Base-by-base conservation (phyloP, 2,888 invertebrate genomes). In the Drosophila neotestacea region DNA sequence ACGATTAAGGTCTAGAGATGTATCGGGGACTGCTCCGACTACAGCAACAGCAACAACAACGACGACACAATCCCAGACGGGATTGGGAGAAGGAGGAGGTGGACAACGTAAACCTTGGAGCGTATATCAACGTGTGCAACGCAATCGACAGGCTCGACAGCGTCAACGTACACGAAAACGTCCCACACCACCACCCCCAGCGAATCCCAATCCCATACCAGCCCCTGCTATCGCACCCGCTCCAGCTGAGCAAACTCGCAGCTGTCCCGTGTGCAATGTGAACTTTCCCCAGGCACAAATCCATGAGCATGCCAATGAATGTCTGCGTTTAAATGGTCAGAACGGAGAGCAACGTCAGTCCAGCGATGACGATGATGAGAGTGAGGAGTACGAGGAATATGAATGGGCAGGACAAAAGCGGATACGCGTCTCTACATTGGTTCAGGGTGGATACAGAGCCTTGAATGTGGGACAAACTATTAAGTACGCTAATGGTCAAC, bases 351-450 rank as follows among this genome's bases (percentile, higher is more conserved):
- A 67, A 50, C 65, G 91, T n/a, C 79, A 77, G 28, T 86, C 85
- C 13, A 94, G 94, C 69, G 95, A 95, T 73, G 91, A 90, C 22
- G 94, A 95, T 64, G 97, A 97, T 64, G 97, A 97, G 92, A 92
- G 93, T 22, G 94, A 94, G 68, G 94, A 93, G 52, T 95, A 94
- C 90, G 96, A 97, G 79, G 97, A 97, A 90, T 98, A 98, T 92
- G 96, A 96, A 90, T 98, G 98, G 98, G 97, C 97, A 32, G 97
- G 97, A 0, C 96, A 98, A 91, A 96, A 96, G 89, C 93, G 98
- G 64, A 95, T 97, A 59, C 93, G 96, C 4, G 96, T 95, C 0
- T 94, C 95, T 0, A 95, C 96, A 4, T 92, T 97, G 74, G 94
- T 96, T 52, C 94, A 94, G 73, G 95, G 95, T 28, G 95, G 95